A percentile compares a stretch with the other conserved stretches of the same genome.
Evolutionary conservation across 2,888 invertebrate species (phyloP).

Genomic region (Augiades crinisus): DNA sequence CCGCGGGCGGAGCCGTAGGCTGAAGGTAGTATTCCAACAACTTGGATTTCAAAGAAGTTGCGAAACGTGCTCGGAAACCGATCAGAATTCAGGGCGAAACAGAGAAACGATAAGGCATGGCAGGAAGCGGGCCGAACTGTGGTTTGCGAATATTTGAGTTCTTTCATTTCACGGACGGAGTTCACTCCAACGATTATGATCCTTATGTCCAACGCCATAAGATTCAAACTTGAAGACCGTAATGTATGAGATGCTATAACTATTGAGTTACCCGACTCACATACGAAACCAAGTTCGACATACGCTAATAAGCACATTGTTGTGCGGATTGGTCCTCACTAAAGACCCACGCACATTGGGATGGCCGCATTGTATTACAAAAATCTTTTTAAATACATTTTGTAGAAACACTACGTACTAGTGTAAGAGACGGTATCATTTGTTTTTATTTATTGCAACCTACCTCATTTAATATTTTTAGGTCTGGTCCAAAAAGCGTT

Average conservation of each 20-base stretch:
- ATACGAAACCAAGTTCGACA: constrained; percentile 27
- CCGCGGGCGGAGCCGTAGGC: no score
- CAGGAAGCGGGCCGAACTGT: constrained; percentile 44
- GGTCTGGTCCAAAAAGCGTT: no score
- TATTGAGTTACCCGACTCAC: constrained; percentile 5
- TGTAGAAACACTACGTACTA: no score
- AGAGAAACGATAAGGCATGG: constrained; percentile 51
- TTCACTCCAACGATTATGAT: constrained; percentile 3
- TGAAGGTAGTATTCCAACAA: constrained; percentile 7
- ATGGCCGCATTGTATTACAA: no score
- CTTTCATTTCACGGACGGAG: constrained; percentile 1
- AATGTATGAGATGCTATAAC: constrained; percentile 8
- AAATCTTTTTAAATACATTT: no score
- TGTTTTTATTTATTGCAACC: no score
- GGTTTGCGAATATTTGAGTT: constrained; percentile 40
- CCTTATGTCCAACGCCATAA: constrained; percentile 3
- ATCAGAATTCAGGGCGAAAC: constrained; percentile 39
- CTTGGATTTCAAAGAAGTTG: constrained; percentile 21
- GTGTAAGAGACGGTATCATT: no score
- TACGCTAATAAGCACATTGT: constrained; percentile 36
- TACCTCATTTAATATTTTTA: no score
- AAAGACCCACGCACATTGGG: no score
- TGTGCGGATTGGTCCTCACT: constrained; percentile 39
- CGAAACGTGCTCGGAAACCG: constrained; percentile 33
- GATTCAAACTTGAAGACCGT: background rate